These are phyloP conservation scores for Dasypogon diadema DNA, from an alignment of 2,888 invertebrate genomes.

Conservation along the genomic window DNA sequence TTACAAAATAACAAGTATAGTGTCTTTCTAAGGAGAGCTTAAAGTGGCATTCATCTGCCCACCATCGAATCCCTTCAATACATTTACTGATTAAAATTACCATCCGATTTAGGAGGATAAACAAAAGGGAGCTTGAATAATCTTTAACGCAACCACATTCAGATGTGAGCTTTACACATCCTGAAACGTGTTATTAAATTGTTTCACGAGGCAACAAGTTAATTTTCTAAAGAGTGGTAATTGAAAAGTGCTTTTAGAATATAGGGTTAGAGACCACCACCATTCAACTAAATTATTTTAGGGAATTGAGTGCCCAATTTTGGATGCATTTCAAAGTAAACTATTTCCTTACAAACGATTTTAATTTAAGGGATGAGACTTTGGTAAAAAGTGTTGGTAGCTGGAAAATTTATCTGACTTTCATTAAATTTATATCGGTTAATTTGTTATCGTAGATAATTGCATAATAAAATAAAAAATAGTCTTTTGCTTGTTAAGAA, in stretches of 20 bases:
- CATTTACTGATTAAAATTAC: constrained; percentile 69
- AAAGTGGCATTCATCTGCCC: constrained; percentile 46
- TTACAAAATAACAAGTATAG: not conserved
- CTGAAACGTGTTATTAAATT: constrained; percentile 22
- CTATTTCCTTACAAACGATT: too few species aligned
- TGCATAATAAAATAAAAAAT: too few species aligned
- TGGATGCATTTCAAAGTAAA: too few species aligned
- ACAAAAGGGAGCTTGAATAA: constrained; percentile 38
- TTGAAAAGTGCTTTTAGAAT: not conserved
- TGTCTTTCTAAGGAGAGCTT: constrained; percentile 9
- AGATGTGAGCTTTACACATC: not conserved
- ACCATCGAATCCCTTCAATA: constrained; percentile 61
- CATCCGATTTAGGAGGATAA: constrained; percentile 34
- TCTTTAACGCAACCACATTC: not conserved
- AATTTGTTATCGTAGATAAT: too few species aligned
- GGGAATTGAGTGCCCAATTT: too few species aligned
- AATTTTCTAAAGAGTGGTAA: constrained; percentile 47
- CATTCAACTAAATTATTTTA: too few species aligned
- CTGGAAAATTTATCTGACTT: too few species aligned
- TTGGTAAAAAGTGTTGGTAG: too few species aligned
- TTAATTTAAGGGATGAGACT: too few species aligned
- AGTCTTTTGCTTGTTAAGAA: too few species aligned
- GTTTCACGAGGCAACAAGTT: constrained; percentile 21
- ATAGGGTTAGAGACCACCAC: too few species aligned
- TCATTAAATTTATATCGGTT: too few species aligned